Conservation (phyloP, 2,888 invertebrate species). For the Habrosyne pyritoides region DNA sequence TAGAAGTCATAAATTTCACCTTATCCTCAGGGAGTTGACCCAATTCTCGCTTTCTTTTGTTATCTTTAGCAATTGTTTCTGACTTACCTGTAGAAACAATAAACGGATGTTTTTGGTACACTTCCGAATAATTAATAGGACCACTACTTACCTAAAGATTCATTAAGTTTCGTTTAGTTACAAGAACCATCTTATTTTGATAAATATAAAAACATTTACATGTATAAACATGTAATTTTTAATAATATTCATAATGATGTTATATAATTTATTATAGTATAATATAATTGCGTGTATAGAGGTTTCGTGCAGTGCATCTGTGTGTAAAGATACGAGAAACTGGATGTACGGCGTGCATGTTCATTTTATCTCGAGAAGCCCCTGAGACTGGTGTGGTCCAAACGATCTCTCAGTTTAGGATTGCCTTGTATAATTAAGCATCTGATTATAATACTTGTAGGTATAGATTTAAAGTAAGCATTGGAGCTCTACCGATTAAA, state of each 20-base stretch:
- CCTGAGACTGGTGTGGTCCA: conserved; percentile 21
- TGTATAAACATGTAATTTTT: too few relatives aligned
- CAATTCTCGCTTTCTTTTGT: conserved; percentile 54
- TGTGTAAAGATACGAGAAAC: conserved; percentile 40
- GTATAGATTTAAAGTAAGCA: not conserved
- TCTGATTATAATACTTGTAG: not conserved
- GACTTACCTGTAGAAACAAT: conserved; percentile 52
- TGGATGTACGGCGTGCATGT: conserved; percentile 27
- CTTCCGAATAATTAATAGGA: conserved; percentile 13
- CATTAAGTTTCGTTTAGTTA: too few relatives aligned
- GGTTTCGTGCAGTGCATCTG: conserved; percentile 30
- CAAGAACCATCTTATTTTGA: too few relatives aligned
- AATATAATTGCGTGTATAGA: conserved; percentile 33
- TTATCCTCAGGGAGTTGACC: conserved; percentile 47
- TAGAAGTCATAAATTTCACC: conserved; percentile 62
- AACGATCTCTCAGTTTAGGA: conserved; percentile 14
- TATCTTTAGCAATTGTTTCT: conserved; percentile 38
- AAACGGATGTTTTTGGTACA: conserved; percentile 19
- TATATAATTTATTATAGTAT: not conserved
- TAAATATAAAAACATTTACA: too few relatives aligned
- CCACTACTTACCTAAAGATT: too few relatives aligned
- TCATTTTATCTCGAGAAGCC: conserved; percentile 32
- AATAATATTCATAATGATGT: not conserved
- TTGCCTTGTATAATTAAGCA: conserved; percentile 3
- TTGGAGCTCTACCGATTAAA: too few relatives aligned